Base-by-base conservation (phyloP, 2,888 invertebrate genomes). In the Philereme vetulata region DNA sequence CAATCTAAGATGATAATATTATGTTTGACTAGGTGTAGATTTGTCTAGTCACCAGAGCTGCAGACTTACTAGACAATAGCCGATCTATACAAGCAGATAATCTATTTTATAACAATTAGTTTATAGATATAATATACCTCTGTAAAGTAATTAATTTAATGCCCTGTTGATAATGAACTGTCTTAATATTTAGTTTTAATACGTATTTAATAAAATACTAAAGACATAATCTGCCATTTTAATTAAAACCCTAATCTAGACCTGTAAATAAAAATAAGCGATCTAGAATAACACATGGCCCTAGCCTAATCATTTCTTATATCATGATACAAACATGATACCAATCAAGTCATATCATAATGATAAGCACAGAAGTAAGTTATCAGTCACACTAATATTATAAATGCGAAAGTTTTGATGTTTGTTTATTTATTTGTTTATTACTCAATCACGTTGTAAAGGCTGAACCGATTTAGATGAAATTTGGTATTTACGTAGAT, bases 21-120 rank as follows among this genome's bases (percentile, higher is more conserved):
- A n/a, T 7, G 43, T 43, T 32, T 9, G n/a, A 34, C 46, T 46
- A 74, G 75, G 70, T 65, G 62, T 62, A 55, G 68, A 70, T 72
- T 71, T 63, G 69, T 77, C 76, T 77, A 77, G 77, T 77, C 78
- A 74, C 66, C 67, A 44, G 36, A 54, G 45, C 53, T 49, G 53
- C 51, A 45, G 10, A 59, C 36, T 60, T 43, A 10, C 32, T 45
- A 44, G 3, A 49, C 5, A 58, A 44, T 34, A 36, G 38, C 6
- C 34, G 8, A 58, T 34, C 10, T 21, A 49, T 11, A 45, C 21
- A 50, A 35, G 34, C 4, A 49, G 33, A 45, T 10, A 50, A 35
- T 34, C 4, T 21, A 36, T 44, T 11, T 47, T 47, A 44, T 35
- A 33, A 36, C 42, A 50, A 54, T 46, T 55, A 62, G 47, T 42